These are phyloP conservation scores for Ectemnius cavifrons DNA, from an alignment of 2,888 invertebrate genomes.

Conservation along the genomic window DNA sequence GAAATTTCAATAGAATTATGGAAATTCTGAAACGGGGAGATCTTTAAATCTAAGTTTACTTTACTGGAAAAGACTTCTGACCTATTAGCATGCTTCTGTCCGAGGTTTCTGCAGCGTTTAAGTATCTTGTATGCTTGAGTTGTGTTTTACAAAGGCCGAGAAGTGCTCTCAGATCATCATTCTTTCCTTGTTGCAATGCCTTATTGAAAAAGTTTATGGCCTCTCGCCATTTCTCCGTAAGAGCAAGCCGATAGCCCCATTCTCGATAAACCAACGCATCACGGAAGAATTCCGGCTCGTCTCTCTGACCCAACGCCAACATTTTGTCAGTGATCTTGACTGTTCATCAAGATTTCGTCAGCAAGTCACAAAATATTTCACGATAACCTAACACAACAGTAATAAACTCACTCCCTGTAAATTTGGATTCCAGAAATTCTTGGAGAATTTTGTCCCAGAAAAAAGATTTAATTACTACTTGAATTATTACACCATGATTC, in stretches of 20 bases:
- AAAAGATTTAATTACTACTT: too few relatives aligned
- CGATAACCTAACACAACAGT: too few relatives aligned
- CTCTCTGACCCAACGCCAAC: constrained; percentile 40
- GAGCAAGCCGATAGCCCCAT: constrained; percentile 66
- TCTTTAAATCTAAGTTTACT: too few relatives aligned
- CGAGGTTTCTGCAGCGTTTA: constrained; percentile 59
- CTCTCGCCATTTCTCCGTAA: constrained; percentile 45
- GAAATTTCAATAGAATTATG: too few relatives aligned
- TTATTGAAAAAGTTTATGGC: constrained; percentile 65
- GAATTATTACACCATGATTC: too few relatives aligned
- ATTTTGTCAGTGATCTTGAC: constrained; percentile 14
- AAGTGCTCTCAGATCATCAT: constrained; percentile 62
- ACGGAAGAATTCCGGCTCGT: constrained; percentile 53
- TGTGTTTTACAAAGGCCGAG: constrained; percentile 64
- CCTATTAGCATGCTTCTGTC: constrained; percentile 67
- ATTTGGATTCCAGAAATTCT: too few relatives aligned
- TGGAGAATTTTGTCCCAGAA: too few relatives aligned
- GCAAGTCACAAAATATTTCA: too few relatives aligned
- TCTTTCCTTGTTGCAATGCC: constrained; percentile 56
- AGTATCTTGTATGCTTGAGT: constrained; percentile 63
- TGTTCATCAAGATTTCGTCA: too few relatives aligned
- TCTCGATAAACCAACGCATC: constrained; percentile 68
- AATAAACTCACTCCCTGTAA: too few relatives aligned
- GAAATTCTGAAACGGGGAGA: too few relatives aligned
- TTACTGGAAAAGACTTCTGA: constrained; percentile 27